These are phyloP conservation scores for Syritta pipiens DNA, from an alignment of 2,888 invertebrate species.

Conservation along the genomic window DNA sequence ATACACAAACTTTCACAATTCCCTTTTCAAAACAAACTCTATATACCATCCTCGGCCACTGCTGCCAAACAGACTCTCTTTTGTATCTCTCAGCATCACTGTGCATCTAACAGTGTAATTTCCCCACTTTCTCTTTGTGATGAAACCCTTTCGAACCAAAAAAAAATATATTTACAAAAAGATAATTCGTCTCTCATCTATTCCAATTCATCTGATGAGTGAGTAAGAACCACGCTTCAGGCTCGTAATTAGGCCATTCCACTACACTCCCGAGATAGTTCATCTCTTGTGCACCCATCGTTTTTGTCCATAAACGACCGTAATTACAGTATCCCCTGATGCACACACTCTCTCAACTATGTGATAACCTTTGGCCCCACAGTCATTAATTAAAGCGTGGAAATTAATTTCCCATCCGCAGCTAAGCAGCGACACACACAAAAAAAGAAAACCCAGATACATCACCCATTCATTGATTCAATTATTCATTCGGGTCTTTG, in stretches of 20 bases:
- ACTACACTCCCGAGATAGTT: background rate
- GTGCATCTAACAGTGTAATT: slow-evolving; percentile 5
- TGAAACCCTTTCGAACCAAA: slow-evolving; percentile 9
- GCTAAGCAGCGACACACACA: background rate
- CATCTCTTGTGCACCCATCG: background rate
- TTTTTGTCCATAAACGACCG: slow-evolving; percentile 20
- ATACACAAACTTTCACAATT: no score
- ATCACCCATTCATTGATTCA: slow-evolving; percentile 54
- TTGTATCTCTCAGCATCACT: background rate
- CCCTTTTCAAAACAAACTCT: no score
- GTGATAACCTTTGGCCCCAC: slow-evolving; percentile 53
- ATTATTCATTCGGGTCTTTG: slow-evolving; percentile 43
- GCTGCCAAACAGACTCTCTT: background rate
- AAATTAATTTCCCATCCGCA: slow-evolving; percentile 55
- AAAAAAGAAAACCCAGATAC: background rate
- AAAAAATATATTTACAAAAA: slow-evolving; percentile 5
- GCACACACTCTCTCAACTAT: slow-evolving; percentile 3
- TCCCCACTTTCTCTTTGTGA: slow-evolving; percentile 3
- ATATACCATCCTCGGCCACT: background rate
- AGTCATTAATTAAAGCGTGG: slow-evolving; percentile 52
- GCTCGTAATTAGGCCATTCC: background rate
- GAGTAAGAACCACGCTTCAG: background rate
- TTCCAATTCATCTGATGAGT: background rate
- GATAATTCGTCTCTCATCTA: slow-evolving; percentile 11
- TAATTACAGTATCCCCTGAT: background rate